These are phyloP conservation scores for Sicus ferrugineus DNA, from an alignment of 2,888 invertebrate genomes.

Conservation along the genomic window DNA sequence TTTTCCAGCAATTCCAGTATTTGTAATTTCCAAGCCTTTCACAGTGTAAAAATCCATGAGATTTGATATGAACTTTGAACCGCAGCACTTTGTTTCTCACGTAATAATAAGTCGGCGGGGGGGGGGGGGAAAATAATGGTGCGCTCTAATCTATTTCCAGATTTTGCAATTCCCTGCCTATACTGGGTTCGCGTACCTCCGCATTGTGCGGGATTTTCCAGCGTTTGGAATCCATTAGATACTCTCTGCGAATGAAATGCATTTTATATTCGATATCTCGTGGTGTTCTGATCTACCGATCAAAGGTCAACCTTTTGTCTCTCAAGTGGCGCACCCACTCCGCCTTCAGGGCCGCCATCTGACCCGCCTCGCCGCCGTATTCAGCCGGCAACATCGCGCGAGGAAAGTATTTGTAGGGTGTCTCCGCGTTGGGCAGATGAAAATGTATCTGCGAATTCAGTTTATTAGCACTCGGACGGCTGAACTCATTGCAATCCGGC, in stretches of 20 bases:
- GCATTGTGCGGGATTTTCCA: conserved; percentile 56
- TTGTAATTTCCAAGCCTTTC: too few species aligned
- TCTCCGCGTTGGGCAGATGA: conserved; percentile 73
- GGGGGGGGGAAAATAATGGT: too few species aligned
- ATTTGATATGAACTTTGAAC: too few species aligned
- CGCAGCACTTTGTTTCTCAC: too few species aligned
- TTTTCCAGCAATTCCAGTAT: too few species aligned
- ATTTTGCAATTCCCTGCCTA: conserved; percentile 4
- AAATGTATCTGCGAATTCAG: conserved; percentile 70
- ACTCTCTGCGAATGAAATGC: conserved; percentile 64
- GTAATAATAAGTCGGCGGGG: too few species aligned
- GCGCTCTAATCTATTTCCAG: conserved; percentile 23
- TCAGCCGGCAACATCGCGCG: conserved; percentile 73
- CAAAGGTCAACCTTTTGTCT: conserved; percentile 68
- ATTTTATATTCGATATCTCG: neutral
- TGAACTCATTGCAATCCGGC: too few species aligned
- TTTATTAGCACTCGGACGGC: neutral
- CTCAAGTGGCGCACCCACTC: conserved; percentile 71
- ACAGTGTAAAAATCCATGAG: too few species aligned
- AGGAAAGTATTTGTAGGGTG: conserved; percentile 72
- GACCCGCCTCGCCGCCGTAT: conserved; percentile 74
- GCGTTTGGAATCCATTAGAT: conserved; percentile 67
- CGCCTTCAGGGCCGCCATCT: conserved; percentile 69
- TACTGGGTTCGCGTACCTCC: neutral
- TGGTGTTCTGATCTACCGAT: neutral